Percentiles rank a stretch among this genome's conserved stretches.
phyloP scores from a whole-genome alignment of 2,113 vertebrate genomes.

The Triplophysa tibetana region DNA sequence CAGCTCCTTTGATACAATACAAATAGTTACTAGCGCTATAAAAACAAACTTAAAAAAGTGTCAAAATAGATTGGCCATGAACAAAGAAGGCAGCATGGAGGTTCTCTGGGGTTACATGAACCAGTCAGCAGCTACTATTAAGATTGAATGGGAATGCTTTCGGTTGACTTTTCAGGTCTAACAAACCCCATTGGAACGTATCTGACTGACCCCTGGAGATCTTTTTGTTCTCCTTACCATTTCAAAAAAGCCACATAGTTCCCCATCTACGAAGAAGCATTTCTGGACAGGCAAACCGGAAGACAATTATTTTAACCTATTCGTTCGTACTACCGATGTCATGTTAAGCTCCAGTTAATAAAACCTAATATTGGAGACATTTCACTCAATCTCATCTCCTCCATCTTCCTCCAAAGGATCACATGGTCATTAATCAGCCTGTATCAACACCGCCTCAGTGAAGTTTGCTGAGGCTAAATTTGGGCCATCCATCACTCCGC shows the following conservation, averaged over 20 bases:
- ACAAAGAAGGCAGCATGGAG: too few relatives aligned
- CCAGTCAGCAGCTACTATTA: background rate
- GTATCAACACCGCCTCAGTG: conserved; percentile 70
- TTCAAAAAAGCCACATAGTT: too few relatives aligned
- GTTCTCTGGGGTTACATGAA: too few relatives aligned
- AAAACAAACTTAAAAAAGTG: too few relatives aligned
- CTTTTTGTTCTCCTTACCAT: background rate
- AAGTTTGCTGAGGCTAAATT: conserved; percentile 75
- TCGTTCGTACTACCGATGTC: conserved; percentile 14
- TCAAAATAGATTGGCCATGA: too few relatives aligned
- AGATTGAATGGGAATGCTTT: conserved; percentile 31
- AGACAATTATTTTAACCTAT: background rate
- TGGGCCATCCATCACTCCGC: conserved; percentile 72
- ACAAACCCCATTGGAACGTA: background rate
- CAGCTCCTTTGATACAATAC: too few relatives aligned
- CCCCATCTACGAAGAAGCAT: background rate
- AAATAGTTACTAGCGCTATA: too few relatives aligned
- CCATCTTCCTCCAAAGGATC: conserved; percentile 31
- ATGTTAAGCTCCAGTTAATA: conserved; percentile 21
- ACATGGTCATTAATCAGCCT: conserved; percentile 73
- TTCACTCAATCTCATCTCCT: conserved; percentile 17
- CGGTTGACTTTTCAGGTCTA: conserved; percentile 8
- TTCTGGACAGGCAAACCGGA: background rate
- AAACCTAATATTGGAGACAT: conserved; percentile 32
- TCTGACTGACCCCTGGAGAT: background rate